phyloP scores from a whole-genome alignment of 2,888 invertebrate species.

The Catonia carolina region DNA sequence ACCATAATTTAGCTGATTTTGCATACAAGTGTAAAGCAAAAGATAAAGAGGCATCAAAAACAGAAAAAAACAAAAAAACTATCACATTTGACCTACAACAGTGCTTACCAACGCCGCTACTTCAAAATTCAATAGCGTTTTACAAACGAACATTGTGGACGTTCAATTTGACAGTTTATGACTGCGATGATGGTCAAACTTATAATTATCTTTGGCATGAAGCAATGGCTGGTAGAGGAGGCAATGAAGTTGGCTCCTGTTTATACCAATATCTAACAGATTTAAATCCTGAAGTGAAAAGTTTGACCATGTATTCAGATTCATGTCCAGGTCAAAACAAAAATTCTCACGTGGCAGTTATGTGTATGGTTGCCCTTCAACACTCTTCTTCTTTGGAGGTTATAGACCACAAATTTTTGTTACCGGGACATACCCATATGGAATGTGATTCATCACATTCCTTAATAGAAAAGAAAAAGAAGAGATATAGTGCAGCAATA shows the following conservation, averaged over 20 bases:
- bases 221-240: background rate
- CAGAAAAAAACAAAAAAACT: background rate
- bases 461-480: background rate
- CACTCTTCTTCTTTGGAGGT: background rate
- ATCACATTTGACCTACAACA: conserved; percentile 1
- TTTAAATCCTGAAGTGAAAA: background rate
- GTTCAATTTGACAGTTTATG: background rate
- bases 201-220: background rate
- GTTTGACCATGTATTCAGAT: background rate
- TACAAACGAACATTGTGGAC: background rate
- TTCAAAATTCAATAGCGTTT: background rate
- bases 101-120: background rate
- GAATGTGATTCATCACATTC: background rate
- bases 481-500: background rate
- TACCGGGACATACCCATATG: background rate
- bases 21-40: background rate
- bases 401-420: background rate
- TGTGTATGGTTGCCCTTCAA: background rate
- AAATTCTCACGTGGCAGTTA: background rate
- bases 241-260: background rate
- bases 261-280: background rate
- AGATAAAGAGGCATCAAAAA: background rate
- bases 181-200: background rate
- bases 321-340: too few relatives aligned
- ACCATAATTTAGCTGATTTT: background rate